Base-by-base conservation (phyloP, 1,140 invertebrate genomes). In the Drosophila asahinai region DNA sequence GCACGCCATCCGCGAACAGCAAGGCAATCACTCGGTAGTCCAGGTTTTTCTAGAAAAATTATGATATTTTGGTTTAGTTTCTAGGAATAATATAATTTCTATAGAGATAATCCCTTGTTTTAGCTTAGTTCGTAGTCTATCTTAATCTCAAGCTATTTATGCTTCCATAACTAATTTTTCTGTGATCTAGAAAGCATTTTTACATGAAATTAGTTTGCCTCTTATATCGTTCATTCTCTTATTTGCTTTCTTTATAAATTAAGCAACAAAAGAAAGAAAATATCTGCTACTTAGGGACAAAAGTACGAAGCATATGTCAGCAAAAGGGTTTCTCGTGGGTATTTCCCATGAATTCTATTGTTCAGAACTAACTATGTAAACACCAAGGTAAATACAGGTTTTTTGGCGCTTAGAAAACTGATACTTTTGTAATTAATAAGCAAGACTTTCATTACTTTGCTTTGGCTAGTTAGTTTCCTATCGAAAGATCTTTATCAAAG, bases 1-100 rank as follows among this genome's bases (percentile, higher is more conserved):
- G 94, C 19, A 98, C 93, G 25, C 98, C 98, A 93, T 99, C 98
- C 36, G 96, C 86, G 49, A 97, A 94, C 43, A 99, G 93, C 62
- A 99, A 94, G 3, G 93, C 94, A 48, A 95, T 76, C 33, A 96
- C 93, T 49, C 93, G 93, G 70, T 94, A 94, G 78, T 94, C 93
- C 27, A 93, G 91, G 80, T 93, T 92, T 80, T 84, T 92, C 94
- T n/a, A n/a, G n/a, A n/a, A n/a, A n/a, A n/a, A n/a, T n/a, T n/a
- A n/a, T n/a, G n/a, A n/a, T n/a, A n/a, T n/a, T n/a, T 36, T 12
- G 2, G 33, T 4, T 36, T 36, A 8, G 12, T 17, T 30, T 15
- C 33, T 36, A 3, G 6, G 40, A n/a, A 42, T 42, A 8, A 15
- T 42, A n/a, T 1, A 15, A n/a, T 42, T 15, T 8, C 3, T 42